Base-by-base conservation (phyloP, 2,888 invertebrate genomes). In the Heteromurus nitidus region DNA sequence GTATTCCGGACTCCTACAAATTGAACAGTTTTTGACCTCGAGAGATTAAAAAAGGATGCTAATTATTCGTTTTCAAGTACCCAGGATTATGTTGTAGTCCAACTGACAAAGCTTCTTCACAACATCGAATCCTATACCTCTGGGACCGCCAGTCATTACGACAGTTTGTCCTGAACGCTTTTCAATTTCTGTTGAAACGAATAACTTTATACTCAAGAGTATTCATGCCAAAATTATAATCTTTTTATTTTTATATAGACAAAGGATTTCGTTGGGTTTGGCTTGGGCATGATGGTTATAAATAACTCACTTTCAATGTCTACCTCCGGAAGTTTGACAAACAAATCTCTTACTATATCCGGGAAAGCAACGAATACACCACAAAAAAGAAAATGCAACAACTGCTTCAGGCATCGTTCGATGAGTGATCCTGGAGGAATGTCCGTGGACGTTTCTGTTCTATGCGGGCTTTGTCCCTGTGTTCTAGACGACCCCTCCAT, bases 1-100 rank as follows among this genome's bases (percentile, higher is more conserved):
- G 92, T 91, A 88, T 93, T 93, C 86, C 95, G 91, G 82, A 95
- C 94, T 72, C 95, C 96, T 93, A 24, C 2, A 55, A 5, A n/a
- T n/a, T n/a, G n/a, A n/a, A n/a, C n/a, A n/a, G n/a, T n/a, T n/a
- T n/a, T n/a, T n/a, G n/a, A n/a, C n/a, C n/a, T n/a, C n/a, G n/a
- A n/a, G n/a, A n/a, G n/a, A n/a, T n/a, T n/a, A n/a, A n/a, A n/a
- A n/a, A n/a, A n/a, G n/a, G n/a, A n/a, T n/a, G n/a, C n/a, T n/a
- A n/a, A n/a, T n/a, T n/a, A n/a, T n/a, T n/a, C n/a, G n/a, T n/a
- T n/a, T n/a, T n/a, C n/a, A n/a, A n/a, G 31, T 75, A 82, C 82
- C 82, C 20, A 83, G 58, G 13, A 83, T 60, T 0, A 83, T 76
- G 20, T 69, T 80, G 24, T 68, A 83, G 44, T 80, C 83, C 16